Conservation (phyloP, 2,888 invertebrate genomes). For the Hartigia nigra region DNA sequence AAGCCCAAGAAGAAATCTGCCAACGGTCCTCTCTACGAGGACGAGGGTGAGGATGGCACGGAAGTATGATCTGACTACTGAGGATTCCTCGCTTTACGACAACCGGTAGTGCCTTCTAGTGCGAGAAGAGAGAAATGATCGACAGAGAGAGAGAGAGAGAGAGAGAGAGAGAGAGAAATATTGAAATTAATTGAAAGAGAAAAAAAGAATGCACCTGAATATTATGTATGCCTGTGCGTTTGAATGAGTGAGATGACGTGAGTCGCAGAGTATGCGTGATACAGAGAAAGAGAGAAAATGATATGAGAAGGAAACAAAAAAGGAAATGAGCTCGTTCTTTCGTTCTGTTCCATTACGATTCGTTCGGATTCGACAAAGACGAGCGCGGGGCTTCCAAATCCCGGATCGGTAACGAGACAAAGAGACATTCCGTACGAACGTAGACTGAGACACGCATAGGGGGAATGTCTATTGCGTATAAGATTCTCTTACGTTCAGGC, state of each 20-base stretch:
- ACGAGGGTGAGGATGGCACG: conserved; percentile 89
- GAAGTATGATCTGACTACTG: conserved; percentile 74
- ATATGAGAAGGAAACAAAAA: not conserved
- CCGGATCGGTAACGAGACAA: not conserved
- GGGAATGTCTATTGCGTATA: not conserved
- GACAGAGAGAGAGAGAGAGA: not conserved
- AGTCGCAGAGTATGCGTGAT: too few species aligned
- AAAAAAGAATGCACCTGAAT: not conserved
- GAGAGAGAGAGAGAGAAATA: not conserved
- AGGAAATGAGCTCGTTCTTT: not conserved
- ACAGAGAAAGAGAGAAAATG: not conserved
- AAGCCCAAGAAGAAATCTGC: conserved; percentile 80
- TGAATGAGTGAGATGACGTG: not conserved
- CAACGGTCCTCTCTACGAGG: conserved; percentile 84
- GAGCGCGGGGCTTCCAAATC: conserved; percentile 8
- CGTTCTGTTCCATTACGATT: not conserved
- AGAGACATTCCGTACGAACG: conserved; percentile 1
- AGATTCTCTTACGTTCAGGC: not conserved
- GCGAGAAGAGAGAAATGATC: not conserved
- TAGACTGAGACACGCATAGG: not conserved
- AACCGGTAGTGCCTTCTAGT: conserved; percentile 59
- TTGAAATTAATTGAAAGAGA: not conserved
- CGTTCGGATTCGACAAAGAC: not conserved
- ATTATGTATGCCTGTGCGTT: not conserved
- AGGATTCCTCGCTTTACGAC: conserved; percentile 59